A percentile compares a stretch with the other conserved stretches of the same genome.
Conservation (phyloP, 2,113 vertebrate genomes). For the Phylloscopus trochilus region DNA sequence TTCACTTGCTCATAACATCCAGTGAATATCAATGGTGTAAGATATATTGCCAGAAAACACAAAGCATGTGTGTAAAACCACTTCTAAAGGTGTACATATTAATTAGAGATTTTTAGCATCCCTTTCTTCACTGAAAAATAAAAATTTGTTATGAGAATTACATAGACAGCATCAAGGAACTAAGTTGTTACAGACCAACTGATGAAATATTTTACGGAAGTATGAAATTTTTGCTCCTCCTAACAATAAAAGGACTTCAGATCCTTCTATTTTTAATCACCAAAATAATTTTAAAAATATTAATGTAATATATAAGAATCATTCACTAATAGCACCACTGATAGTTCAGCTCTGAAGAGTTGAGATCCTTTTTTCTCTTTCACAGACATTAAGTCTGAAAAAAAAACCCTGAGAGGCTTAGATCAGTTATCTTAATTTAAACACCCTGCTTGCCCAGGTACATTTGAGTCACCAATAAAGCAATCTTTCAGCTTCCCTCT, state of each 20-base stretch:
- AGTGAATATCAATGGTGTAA: not conserved
- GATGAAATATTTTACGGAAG: not conserved
- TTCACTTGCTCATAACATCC: not conserved
- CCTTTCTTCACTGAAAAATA: not conserved
- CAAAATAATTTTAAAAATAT: not conserved
- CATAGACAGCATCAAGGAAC: not conserved
- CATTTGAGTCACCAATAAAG: not conserved
- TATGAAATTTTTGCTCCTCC: not conserved
- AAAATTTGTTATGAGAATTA: not conserved
- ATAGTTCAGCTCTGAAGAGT: not conserved
- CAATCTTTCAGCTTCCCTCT: not conserved
- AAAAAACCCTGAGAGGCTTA: not conserved
- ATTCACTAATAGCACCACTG: not conserved
- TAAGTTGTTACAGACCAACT: not conserved
- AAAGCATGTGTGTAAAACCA: not conserved
- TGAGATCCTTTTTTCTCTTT: not conserved
- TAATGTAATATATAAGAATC: not conserved
- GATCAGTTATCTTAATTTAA: not conserved
- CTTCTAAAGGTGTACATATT: not conserved
- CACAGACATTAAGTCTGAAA: not conserved
- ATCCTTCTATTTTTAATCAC: not conserved
- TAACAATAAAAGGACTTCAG: not conserved
- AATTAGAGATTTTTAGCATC: not conserved
- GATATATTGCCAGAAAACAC: not conserved
- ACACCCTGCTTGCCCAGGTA: not conserved